phyloP scores from a whole-genome alignment of 2,888 invertebrate genomes.

The Saturnia japonica region DNA sequence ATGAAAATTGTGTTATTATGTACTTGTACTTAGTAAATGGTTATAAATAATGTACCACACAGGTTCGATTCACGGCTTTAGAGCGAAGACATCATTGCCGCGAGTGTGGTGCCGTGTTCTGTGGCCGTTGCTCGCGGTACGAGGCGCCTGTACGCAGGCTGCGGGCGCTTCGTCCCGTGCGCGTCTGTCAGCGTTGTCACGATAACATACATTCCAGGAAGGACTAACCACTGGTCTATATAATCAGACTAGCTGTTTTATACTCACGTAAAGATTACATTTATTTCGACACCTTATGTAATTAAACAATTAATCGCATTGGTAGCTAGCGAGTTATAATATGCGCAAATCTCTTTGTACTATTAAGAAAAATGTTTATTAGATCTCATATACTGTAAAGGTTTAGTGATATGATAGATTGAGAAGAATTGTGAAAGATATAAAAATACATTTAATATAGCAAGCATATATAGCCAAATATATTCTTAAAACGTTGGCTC shows the following conservation, averaged over 20 bases:
- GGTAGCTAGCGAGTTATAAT: background rate
- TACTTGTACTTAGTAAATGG: too few species aligned
- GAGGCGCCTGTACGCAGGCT: conserved; percentile 97
- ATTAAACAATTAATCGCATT: background rate
- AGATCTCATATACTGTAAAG: conserved; percentile 1
- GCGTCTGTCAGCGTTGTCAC: conserved; percentile 97
- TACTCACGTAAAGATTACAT: background rate
- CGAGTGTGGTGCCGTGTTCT: conserved; percentile 98
- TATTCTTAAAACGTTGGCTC: background rate
- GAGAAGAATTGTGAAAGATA: background rate
- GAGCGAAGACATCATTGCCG: conserved; percentile 98
- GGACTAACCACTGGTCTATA: conserved; percentile 25
- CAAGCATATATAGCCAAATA: too few species aligned
- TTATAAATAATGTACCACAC: background rate
- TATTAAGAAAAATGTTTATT: conserved; percentile 4
- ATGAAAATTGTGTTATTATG: too few species aligned
- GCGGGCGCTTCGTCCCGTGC: conserved; percentile 95
- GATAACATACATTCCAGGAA: conserved; percentile 56
- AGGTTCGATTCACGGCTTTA: conserved; percentile 92
- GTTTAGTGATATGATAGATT: background rate
- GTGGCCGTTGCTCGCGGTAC: conserved; percentile 97
- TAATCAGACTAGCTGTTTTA: too few species aligned
- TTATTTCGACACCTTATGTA: background rate
- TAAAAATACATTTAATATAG: background rate
- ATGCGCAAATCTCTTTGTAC: background rate